phyloP scores from a whole-genome alignment of 2,888 invertebrate genomes.

The Phaonia tiefii region DNA sequence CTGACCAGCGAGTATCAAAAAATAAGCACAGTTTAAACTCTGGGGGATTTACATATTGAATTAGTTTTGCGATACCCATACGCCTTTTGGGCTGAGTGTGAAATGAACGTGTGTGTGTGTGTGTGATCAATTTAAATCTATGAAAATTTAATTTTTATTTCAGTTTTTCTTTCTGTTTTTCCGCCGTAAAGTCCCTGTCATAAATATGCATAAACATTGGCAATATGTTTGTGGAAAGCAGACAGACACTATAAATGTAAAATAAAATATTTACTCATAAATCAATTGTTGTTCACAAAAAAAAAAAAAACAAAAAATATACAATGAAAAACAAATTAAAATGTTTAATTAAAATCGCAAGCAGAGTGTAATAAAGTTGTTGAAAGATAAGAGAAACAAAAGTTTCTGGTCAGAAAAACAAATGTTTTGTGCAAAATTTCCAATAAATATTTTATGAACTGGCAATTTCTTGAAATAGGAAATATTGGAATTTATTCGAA shows the following conservation, averaged over 20 bases:
- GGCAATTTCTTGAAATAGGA: too few relatives aligned
- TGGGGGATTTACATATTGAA: constrained; percentile 64
- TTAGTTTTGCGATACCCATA: constrained; percentile 44
- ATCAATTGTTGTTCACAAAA: constrained; percentile 6
- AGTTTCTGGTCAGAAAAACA: too few relatives aligned
- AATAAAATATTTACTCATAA: constrained; percentile 36
- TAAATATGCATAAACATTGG: constrained; percentile 15
- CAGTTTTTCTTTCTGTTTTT: too few relatives aligned
- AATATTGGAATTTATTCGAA: too few relatives aligned
- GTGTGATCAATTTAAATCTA: constrained; percentile 41
- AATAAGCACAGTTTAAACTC: constrained; percentile 60
- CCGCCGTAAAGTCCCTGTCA: neutral
- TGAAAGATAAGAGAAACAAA: too few relatives aligned
- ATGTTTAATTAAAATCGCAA: too few relatives aligned
- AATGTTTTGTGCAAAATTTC: too few relatives aligned
- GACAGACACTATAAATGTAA: neutral
- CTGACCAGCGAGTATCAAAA: too few relatives aligned
- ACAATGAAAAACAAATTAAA: too few relatives aligned
- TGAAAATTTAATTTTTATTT: constrained; percentile 59
- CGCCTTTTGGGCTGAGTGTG: neutral
- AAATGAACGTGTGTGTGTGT: constrained; percentile 2
- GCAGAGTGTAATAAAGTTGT: too few relatives aligned
- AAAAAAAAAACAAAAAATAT: too few relatives aligned
- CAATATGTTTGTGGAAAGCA: constrained; percentile 1
- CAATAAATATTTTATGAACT: too few relatives aligned